Evolutionary conservation across 2,113 vertebrate genomes (phyloP), one percentile per base, ranked within the genome.

Genomic region (Himantopus leucocephalus): DNA sequence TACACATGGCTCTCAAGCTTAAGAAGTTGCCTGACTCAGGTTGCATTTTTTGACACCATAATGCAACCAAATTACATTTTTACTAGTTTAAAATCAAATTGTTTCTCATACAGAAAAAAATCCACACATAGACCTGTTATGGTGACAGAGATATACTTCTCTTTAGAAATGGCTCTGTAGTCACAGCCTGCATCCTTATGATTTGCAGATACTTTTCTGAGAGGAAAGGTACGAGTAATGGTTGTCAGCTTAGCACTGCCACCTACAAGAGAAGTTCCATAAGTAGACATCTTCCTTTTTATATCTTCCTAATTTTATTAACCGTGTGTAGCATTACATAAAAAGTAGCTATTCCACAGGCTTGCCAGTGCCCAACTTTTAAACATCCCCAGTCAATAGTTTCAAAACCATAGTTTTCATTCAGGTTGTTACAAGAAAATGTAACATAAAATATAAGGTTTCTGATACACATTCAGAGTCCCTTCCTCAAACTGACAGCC

Each of bases 291-390:
- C 4, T 47, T 11, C 16, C 12, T 55, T 12, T 14, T 48, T 66
- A 24, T 24, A 70, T 5, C 13, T 60, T 71, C 29, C 52, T 67
- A 14, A 5, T 75, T 56, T 56, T 20, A 60, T 39, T 48, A 75
- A 39, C 3, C 8, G 3, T 66, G 24, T 7, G 16, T 2, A 88
- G 7, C 30, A 64, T 16, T 20, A 29, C 0, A 0, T 34, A 80
- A 80, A 70, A 39, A 53, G 35, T 5, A 78, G 52, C 15, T 43
- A 20, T 27, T 71, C 43, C 37, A 71, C 8, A 39, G 10, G 19
- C 37, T 35, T 53, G 12, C 19, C 53, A 85, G 12, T 2, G 12
- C 8, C 12, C 53, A 39, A 10, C 24, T 72, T 76, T 10, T 19
- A 48, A 83, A 77, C 18, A 64, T 0, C 0, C 2, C 5, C 5